phyloP scores from a whole-genome alignment of 2,888 invertebrate genomes.

The Adineta ricciae region DNA sequence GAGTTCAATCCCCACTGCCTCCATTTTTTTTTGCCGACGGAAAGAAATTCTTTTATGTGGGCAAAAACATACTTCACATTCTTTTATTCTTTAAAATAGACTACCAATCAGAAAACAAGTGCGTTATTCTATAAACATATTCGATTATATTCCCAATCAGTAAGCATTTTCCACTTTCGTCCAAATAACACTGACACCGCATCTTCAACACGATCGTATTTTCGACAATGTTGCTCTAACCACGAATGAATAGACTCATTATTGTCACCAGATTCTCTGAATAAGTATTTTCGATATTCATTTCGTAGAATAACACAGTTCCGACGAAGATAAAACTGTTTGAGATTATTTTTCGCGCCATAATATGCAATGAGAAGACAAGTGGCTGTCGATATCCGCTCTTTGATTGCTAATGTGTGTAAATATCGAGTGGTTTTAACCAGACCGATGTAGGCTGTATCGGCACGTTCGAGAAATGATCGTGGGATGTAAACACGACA shows the following conservation, averaged over 20 bases:
- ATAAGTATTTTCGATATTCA: neutral
- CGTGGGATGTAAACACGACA: neutral
- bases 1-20: constrained; percentile 15
- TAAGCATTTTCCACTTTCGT: neutral
- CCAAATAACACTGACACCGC: neutral
- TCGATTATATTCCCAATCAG: neutral
- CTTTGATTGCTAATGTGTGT: constrained; percentile 23
- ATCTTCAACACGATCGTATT: neutral
- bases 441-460: neutral
- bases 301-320: neutral
- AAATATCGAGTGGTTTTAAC: neutral
- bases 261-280: neutral
- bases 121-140: neutral
- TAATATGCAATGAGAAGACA: neutral
- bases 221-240: neutral
- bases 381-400: neutral
- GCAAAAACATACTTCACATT: no score
- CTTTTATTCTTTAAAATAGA: no score
- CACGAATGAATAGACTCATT: neutral
- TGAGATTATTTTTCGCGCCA: neutral
- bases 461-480: neutral
- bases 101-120: no score
- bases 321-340: neutral
- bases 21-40: neutral
- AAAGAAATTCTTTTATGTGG: no score